Base-by-base conservation (phyloP, 2,113 vertebrate species). In the Micronycteris hirsuta region DNA sequence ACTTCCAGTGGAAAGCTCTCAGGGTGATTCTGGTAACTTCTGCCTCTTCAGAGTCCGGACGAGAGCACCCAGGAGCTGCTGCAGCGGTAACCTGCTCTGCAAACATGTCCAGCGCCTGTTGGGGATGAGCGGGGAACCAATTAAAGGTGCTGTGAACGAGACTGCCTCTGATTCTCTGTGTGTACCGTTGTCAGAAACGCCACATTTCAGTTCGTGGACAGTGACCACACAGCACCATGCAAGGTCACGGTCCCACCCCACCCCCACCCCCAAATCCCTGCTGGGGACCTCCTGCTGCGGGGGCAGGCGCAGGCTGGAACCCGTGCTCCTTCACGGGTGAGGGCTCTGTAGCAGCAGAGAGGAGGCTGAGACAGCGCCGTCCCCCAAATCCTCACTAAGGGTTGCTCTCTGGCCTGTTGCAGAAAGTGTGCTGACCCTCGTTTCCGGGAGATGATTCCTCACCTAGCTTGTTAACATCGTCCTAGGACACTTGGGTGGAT, bases 331-430 rank as follows among this genome's bases (percentile, higher is more conserved):
- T 43, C 20, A 6, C 56, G n/a, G 36, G 81, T 15, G 24, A 4
- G 15, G 0, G 28, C 0, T 0, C 10, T 3, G 0, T 6, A 3
- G 41, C 0, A 3, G 7, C 68, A 38, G 47, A 5, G 0, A 4
- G 49, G 56, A 19, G 36, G 6, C 49, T 13, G 36, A 16, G 36
- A 20, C 31, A 0, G 33, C 58, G 19, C 33, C 12, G 7, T 12
- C 61, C 17, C 68, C 43, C 8, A 4, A 45, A 31, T 0, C 0
- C 0, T 36, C 31, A 7, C 36, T 36, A 1, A 33, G 5, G 4
- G 11, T 38, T 8, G 7, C 73, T 13, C 1, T 16, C 33, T n/a
- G 4, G 26, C 54, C 33, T 45, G 28, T 9, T 15, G 13, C 36
- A 47, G 38, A 31, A n/a, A 56, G 31, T 14, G 17, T 41, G 82